A percentile compares a stretch with the other conserved stretches of the same genome.
These are phyloP conservation scores for Clitarchus hookeri DNA, from an alignment of 2,888 invertebrate species.

Conservation along the genomic window DNA sequence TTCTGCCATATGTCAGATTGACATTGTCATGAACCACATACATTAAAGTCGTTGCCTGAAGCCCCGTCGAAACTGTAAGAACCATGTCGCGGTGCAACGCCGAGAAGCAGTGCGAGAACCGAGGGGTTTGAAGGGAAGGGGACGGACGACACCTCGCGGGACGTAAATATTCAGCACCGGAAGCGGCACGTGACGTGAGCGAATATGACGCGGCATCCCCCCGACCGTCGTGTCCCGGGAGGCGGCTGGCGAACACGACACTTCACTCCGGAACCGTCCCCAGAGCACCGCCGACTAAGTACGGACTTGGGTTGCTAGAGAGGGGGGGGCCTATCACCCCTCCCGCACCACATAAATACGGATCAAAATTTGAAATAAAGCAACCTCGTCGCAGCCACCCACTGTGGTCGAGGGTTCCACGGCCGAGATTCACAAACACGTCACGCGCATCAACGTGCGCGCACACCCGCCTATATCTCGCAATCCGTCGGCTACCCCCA, in stretches of 20 bases:
- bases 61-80: no score
- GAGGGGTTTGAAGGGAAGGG: background rate
- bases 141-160: background rate
- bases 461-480: background rate
- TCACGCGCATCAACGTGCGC: background rate
- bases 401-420: no score
- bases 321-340: background rate
- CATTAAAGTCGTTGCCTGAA: no score
- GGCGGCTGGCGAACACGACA: background rate
- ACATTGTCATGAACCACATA: no score
- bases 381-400: background rate
- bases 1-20: no score
- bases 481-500: background rate
- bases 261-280: conserved; percentile 10
- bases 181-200: background rate
- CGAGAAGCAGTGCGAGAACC: no score
- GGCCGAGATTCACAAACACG: background rate
- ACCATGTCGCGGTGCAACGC: no score
- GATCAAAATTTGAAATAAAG: background rate
- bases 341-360: background rate
- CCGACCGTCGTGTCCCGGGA: background rate
- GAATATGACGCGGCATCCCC: background rate
- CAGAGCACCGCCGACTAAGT: background rate
- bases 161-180: background rate
- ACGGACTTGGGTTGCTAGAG: background rate